Evolutionary conservation across 2,113 vertebrate species (phyloP).

Genomic region (Panthera leo): DNA sequence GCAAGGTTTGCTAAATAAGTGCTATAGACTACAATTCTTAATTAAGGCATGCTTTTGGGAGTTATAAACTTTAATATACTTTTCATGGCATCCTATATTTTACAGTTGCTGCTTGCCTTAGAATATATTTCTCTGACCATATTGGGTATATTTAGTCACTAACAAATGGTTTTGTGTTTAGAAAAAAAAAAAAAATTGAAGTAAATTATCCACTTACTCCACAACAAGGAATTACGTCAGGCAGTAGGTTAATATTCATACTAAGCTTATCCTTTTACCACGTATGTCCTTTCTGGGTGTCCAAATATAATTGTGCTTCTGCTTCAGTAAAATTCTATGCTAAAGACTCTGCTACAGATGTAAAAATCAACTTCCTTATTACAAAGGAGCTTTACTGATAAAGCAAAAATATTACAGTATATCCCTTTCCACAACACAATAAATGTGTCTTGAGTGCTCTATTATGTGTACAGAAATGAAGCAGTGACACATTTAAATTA

Average conservation of each 20-base stretch:
- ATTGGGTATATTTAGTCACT: not conserved
- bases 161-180: conserved; percentile 7
- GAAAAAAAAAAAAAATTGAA: not conserved
- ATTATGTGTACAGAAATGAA: not conserved
- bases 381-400: not conserved
- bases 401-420: not conserved
- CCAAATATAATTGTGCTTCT: not conserved
- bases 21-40: conserved; percentile 72
- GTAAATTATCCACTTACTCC: not conserved
- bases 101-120: conserved; percentile 48
- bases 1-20: conserved; percentile 75
- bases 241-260: not conserved
- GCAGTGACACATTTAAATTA: conserved; percentile 20
- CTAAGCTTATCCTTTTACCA: not conserved
- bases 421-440: not conserved
- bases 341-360: not conserved
- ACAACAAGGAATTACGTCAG: not conserved
- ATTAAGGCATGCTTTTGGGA: conserved; percentile 73
- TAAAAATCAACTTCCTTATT: not conserved
- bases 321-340: not conserved
- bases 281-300: not conserved
- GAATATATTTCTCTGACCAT: conserved; percentile 44
- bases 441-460: not conserved
- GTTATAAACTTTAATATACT: conserved; percentile 74
- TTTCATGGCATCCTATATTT: conserved; percentile 65